Base-by-base conservation (phyloP, 2,888 invertebrate species). In the Troilus luridus region DNA sequence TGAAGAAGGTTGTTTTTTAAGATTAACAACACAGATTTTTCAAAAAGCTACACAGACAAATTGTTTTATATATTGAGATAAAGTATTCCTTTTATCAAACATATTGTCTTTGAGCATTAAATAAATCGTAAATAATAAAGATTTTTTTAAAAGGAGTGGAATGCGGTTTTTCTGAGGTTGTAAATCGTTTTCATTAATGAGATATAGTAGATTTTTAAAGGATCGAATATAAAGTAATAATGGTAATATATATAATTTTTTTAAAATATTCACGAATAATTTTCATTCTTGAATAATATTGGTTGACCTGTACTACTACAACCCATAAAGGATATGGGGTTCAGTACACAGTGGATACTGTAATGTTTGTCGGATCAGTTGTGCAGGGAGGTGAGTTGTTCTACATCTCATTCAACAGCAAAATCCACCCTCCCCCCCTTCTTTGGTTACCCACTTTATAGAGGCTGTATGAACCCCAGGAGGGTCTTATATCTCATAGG, bases 1-100 rank as follows among this genome's bases (percentile, higher is more conserved):
- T 56, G 85, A 58, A 85, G 72, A 85, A 58, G 85, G 85, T 85
- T 85, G 56, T 85, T 56, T 85, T 85, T 85, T 85, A 85, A 85
- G 85, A 85, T 85, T 85, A 85, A 54, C 54, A 85, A 56, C 5
- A 58, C 56, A 85, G 85, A 85, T 85, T 85, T 85, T 58, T 85
- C 85, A 58, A 85, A 58, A 58, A n/a, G 85, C 85, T 85, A 54
- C 85, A 56, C 85, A 56, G 85, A 85, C 85, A 56, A 85, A 85
- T 85, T 85, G 85, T 58, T 85, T 58, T 85, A 58, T 56, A 56
- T 85, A 85, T 56, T 85, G 85, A 85, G 56, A 85, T 85, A 56
- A 85, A 85, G 56, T 58, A 85, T 85, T 85, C 56, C 85, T n/a
- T 58, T 58, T 58, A 56, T 85, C 72, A 77, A 77, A 77, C 41